A percentile compares a stretch with the other conserved stretches of the same genome.
phyloP scores from a whole-genome alignment of 1,140 invertebrate species.

The Protaetia brevitarsis region DNA sequence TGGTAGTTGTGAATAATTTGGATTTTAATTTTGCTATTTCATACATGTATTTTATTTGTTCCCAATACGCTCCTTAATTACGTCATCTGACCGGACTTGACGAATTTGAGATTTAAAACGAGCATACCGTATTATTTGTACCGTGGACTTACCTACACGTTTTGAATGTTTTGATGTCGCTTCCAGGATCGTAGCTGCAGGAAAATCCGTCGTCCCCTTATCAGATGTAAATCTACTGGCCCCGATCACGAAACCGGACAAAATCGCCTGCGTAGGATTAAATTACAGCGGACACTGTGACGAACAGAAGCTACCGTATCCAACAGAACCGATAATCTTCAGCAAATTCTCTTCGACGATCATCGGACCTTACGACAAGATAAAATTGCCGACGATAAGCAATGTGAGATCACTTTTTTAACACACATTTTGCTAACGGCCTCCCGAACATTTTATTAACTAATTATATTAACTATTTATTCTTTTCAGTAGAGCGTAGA shows the following conservation, averaged over 20 bases:
- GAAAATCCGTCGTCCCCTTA: conserved; percentile 52
- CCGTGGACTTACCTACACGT: no score
- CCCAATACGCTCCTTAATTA: no score
- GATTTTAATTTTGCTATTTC: no score
- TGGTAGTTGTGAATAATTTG: no score
- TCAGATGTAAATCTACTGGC: conserved; percentile 59
- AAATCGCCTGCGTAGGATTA: conserved; percentile 74
- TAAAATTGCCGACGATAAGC: conserved; percentile 65
- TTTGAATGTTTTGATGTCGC: no score
- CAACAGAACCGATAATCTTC: conserved; percentile 73
- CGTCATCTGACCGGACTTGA: no score
- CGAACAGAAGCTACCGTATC: conserved; percentile 69
- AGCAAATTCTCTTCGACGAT: conserved; percentile 70
- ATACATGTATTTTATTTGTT: no score
- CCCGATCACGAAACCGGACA: conserved; percentile 70
- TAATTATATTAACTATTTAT: background rate
- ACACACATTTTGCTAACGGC: no score
- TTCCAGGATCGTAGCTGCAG: conserved; percentile 57
- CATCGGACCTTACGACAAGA: conserved; percentile 70
- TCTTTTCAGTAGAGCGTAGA: conserved; percentile 68
- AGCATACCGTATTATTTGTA: no score
- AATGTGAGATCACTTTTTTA: conserved; percentile 51
- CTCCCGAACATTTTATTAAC: no score
- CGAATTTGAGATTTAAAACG: no score
- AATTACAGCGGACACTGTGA: conserved; percentile 78